phyloP scores from a whole-genome alignment of 2,113 vertebrate species.

The Himantopus leucocephalus region DNA sequence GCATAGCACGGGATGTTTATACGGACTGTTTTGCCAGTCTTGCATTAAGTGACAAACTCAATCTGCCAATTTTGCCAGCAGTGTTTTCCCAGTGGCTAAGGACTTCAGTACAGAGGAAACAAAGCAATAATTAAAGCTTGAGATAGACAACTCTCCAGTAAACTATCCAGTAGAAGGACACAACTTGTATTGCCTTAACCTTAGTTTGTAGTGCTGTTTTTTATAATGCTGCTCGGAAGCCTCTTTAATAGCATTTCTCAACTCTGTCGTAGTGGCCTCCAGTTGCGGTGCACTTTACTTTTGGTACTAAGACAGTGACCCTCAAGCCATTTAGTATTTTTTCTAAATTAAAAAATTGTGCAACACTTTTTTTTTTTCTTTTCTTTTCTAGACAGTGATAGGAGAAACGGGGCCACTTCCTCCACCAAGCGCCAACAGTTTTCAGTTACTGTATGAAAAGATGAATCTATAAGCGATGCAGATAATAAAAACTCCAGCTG shows the following conservation, averaged over 20 bases:
- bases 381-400: neutral
- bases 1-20: neutral
- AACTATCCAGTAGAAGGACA: constrained; percentile 2
- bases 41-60: neutral
- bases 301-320: constrained; percentile 71
- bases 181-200: constrained; percentile 52
- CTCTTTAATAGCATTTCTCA: constrained; percentile 13
- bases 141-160: constrained; percentile 1
- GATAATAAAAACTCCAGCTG: neutral
- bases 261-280: constrained; percentile 25
- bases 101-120: constrained; percentile 52
- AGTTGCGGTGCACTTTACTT: constrained; percentile 74
- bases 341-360: neutral
- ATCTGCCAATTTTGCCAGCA: constrained; percentile 57
- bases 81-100: constrained; percentile 38
- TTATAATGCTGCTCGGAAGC: neutral
- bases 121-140: constrained; percentile 69
- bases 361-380: neutral
- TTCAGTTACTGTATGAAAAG: neutral
- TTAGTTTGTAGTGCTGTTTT: neutral
- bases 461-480: neutral
- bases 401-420: neutral
- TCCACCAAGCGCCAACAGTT: fast-evolving
- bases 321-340: constrained; percentile 6
- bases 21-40: neutral